Percentiles rank a stretch among this genome's conserved stretches.
Conservation (phyloP, 2,113 vertebrate genomes). For the rat (Rattus norvegicus) region DNA sequence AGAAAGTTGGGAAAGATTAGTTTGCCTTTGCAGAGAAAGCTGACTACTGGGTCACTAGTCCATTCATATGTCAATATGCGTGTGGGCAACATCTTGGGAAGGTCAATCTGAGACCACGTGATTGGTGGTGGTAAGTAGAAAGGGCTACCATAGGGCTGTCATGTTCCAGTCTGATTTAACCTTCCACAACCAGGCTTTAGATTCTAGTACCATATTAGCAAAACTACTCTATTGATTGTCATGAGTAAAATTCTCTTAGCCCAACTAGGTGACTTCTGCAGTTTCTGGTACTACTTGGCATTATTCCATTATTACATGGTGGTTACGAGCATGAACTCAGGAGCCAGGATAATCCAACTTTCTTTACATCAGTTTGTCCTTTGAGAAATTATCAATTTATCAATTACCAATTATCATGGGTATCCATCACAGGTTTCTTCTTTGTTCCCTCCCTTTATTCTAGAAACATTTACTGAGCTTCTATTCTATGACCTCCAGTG, state of each 20-base stretch:
- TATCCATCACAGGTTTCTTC: background rate
- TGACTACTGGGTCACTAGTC: fast-evolving
- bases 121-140: background rate
- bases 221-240: background rate
- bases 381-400: too few relatives aligned
- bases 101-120: background rate
- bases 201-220: background rate
- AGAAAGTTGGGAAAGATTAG: background rate
- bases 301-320: background rate
- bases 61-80: background rate
- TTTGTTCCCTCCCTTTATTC: background rate
- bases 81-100: background rate
- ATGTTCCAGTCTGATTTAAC: background rate
- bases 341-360: background rate
- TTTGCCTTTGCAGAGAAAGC: background rate
- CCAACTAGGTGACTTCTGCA: background rate
- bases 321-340: background rate
- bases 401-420: background rate
- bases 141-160: background rate
- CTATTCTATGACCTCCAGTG: background rate
- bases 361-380: background rate
- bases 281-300: background rate
- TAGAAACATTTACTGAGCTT: background rate
- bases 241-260: background rate
- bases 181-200: background rate